These are phyloP conservation scores for Mamestra brassicae DNA, from an alignment of 2,888 invertebrate genomes.

Conservation along the genomic window DNA sequence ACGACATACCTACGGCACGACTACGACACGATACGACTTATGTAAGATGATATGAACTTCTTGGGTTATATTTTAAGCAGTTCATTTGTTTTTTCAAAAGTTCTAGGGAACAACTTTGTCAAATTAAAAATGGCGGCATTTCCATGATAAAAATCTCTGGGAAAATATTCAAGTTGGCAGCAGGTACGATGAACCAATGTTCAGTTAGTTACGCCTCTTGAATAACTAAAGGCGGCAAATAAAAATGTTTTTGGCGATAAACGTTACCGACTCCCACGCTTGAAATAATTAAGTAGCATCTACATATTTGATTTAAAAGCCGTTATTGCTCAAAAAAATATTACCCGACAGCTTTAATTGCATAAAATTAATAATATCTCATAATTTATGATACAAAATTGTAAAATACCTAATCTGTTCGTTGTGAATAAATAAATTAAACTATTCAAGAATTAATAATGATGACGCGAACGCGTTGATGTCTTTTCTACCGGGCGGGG, in stretches of 20 bases:
- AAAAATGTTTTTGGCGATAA: slow-evolving; percentile 33
- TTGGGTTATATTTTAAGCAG: neutral
- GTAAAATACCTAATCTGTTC: slow-evolving; percentile 36
- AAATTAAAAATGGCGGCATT: slow-evolving; percentile 43
- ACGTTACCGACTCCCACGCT: slow-evolving; percentile 41
- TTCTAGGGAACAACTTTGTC: neutral
- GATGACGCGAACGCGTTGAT: slow-evolving; percentile 80
- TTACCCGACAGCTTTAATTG: slow-evolving; percentile 18
- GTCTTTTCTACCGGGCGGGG: slow-evolving; percentile 77
- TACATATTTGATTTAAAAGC: slow-evolving; percentile 42
- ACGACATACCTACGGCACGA: slow-evolving; percentile 62
- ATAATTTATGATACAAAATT: slow-evolving; percentile 41
- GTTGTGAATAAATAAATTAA: slow-evolving; percentile 43
- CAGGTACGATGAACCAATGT: slow-evolving; percentile 42
- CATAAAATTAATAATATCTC: slow-evolving; percentile 18
- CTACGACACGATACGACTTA: slow-evolving; percentile 38
- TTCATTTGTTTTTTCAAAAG: neutral
- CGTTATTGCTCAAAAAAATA: slow-evolving; percentile 27
- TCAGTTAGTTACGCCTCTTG: slow-evolving; percentile 43
- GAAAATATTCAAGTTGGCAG: slow-evolving; percentile 35
- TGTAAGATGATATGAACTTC: slow-evolving; percentile 15
- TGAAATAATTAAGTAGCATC: slow-evolving; percentile 35
- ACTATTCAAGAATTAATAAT: slow-evolving; percentile 40
- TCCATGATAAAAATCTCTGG: slow-evolving; percentile 50
- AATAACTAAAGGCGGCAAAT: slow-evolving; percentile 38